phyloP scores from a whole-genome alignment of 2,113 vertebrate species.

The Eublepharis macularius region DNA sequence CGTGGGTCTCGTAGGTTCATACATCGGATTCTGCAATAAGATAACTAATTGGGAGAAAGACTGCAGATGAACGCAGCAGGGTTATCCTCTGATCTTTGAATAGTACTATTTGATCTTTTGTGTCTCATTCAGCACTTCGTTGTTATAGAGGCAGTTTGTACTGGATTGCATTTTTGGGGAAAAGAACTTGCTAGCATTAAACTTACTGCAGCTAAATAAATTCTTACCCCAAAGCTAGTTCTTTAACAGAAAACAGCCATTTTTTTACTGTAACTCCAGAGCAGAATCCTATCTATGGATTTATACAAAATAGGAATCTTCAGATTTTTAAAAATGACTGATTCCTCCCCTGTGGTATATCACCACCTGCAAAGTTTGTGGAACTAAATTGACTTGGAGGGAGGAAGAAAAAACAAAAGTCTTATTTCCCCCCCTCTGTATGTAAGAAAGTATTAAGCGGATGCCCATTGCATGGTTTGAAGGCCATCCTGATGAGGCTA shows the following conservation, averaged over 20 bases:
- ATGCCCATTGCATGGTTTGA: too few relatives aligned
- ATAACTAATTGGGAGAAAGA: background rate
- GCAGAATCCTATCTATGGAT: background rate
- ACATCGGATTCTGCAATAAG: background rate
- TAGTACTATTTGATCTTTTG: background rate
- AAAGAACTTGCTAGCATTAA: background rate
- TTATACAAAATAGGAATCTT: background rate
- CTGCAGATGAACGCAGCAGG: background rate
- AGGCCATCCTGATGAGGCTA: too few relatives aligned
- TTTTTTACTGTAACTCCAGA: background rate
- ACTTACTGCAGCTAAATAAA: background rate
- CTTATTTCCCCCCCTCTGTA: background rate
- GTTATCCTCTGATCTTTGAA: slow-evolving; percentile 19
- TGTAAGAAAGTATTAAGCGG: background rate
- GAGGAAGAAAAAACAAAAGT: background rate
- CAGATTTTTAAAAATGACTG: background rate
- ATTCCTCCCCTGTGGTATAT: background rate
- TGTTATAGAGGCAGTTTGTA: background rate
- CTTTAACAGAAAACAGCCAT: background rate
- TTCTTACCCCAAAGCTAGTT: background rate
- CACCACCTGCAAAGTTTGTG: background rate
- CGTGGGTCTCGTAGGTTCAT: background rate
- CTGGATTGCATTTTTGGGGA: background rate
- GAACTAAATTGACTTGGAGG: background rate
- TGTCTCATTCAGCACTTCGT: slow-evolving; percentile 19